Evolutionary conservation across 2,797 vertebrate species (phyloP), one percentile per base, ranked within the genome.

Genomic region (Dipus sagitta): DNA sequence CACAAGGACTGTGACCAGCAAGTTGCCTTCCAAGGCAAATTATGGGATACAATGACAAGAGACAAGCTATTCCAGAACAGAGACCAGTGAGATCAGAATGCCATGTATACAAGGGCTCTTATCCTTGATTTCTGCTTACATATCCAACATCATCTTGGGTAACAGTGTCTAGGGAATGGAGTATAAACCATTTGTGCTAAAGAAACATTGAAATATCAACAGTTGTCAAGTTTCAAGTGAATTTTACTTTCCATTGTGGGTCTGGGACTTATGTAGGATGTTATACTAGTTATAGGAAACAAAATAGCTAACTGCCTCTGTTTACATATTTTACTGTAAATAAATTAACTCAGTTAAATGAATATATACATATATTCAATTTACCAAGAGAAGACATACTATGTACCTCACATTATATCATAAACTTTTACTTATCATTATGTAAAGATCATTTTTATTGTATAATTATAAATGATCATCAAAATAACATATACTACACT

Each of bases 401-500:
- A 1, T 32, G 11, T 89, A 79, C 34, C 54, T 54, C 62, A 47
- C 6, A 24, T 74, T 79, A 67, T 30, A 74, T 78, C 75, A 30
- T 17, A n/a, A 15, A 38, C 65, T 93, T 90, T 92, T 30, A 86
- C 42, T 71, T 92, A n/a, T n/a, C 47, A 47, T 9, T 52, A 38
- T 24, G 21, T 54, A 74, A 78, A n/a, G 80, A 13, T 2, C 65
- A 80, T 90, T 34, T 81, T 20, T 87, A 58, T 52, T 47, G 32
- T 90, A 8, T 75, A 64, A 84, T 92, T 90, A 74, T 21, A 70
- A 38, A 83, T 89, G 38, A 30, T 54, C 18, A 84, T 83, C 52
- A 85, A 81, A 76, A 81, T 62, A 80, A 11, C 6, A 72, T 68
- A 77, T 91, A 38, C 21, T 65, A 6, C 3, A 65, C 58, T 67